Base-by-base conservation (phyloP, 2,888 invertebrate species). In the Euclidia mi region DNA sequence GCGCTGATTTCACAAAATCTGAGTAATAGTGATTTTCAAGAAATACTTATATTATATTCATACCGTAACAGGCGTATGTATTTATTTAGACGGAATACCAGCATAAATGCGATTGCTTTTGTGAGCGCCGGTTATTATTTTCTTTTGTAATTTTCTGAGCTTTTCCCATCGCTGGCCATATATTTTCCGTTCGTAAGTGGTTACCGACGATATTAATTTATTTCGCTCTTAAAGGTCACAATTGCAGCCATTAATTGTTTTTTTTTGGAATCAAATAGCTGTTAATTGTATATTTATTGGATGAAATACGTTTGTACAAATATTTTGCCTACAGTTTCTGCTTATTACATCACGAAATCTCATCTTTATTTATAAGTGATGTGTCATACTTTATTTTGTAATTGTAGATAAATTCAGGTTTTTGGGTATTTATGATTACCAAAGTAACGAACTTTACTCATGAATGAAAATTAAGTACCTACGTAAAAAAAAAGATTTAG, bases 61-160 rank as follows among this genome's bases (percentile, higher is more conserved):
- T 4, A 3, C 52, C 10, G 62, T 18, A 38, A 50, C 64, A 68
- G 65, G 48, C 62, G 63, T 75, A 69, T 74, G 69, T 81, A 81
- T 77, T 73, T 79, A 84, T 89, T 86, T 85, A 88, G 87, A 85
- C 79, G 81, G 86, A 82, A 86, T 82, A 72, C 78, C 52, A 79
- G 77, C 82, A 90, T 88, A 89, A 89, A 88, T 88, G 85, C 81
- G 79, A 81, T 81, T 75, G 81, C 76, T 77, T 78, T 81, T 79
- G 80, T 79, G 77, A 71, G 48, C 65, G 48, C 52, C 64, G 49
- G 76, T 76, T 82, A 83, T 87, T 85, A 84, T 82, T 83, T 82
- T 84, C 84, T 79, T 81, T 79, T 77, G 85, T 84, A 87, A 88
- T 87, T 85, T 86, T 82, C 76, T 72, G 65, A 42, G 63, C 58